phyloP scores from a whole-genome alignment of 2,888 invertebrate species.

The Rapana venosa region DNA sequence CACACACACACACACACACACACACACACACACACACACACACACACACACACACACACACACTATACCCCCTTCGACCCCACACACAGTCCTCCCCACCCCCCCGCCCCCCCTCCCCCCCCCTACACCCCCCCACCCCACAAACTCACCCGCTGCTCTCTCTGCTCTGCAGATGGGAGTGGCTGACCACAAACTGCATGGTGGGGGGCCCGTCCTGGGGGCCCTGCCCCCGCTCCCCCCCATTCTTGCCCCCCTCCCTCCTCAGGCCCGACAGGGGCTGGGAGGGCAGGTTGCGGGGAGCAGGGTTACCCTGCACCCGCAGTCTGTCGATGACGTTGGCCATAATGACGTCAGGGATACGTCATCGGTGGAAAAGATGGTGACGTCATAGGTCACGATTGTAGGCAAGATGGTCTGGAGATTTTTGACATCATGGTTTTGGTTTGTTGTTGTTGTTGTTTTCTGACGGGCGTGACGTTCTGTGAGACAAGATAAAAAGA shows the following conservation, averaged over 20 bases:
- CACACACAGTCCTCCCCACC: no score
- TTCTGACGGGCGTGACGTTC: background rate
- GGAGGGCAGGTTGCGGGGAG: slow-evolving; percentile 24
- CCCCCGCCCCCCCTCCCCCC: no score
- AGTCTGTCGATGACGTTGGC: slow-evolving; percentile 43
- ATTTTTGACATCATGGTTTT: background rate
- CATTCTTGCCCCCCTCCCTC: background rate
- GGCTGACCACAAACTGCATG: slow-evolving; percentile 7
- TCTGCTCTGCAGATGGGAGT: slow-evolving; percentile 25
- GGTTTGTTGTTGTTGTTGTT: background rate
- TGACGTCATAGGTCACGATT: background rate
- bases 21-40: background rate
- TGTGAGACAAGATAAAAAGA: background rate
- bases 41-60: background rate
- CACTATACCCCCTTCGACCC: no score
- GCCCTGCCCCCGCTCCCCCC: background rate
- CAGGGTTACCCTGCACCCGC: slow-evolving; percentile 42
- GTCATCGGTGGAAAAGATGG: background rate
- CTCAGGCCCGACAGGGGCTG: background rate
- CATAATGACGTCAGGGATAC: background rate
- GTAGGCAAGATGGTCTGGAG: background rate
- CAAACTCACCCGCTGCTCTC: slow-evolving; percentile 21
- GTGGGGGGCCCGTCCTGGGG: background rate
- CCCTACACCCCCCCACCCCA: no score
- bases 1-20: background rate